Percentiles rank a stretch among this genome's conserved stretches.
Conservation (phyloP, 2,888 invertebrate species). For the Notodonta dromedarius region DNA sequence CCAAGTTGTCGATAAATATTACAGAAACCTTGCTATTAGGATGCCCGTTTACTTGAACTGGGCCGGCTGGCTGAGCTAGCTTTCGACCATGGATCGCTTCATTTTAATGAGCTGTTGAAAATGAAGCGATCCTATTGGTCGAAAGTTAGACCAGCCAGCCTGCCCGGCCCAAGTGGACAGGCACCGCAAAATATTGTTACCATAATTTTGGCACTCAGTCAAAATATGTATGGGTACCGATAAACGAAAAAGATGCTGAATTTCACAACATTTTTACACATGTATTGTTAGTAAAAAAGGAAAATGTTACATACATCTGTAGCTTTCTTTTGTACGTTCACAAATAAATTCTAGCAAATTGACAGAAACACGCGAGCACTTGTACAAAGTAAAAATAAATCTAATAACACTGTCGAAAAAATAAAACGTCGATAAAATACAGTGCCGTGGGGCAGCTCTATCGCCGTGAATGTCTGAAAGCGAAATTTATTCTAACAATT, state of each 20-base stretch:
- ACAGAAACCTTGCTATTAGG: background rate
- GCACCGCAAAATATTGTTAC: no score
- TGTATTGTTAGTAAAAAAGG: background rate
- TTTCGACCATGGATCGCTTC: no score
- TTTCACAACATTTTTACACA: background rate
- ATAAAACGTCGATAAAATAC: conserved; percentile 34
- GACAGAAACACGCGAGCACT: conserved; percentile 17
- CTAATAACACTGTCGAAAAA: conserved; percentile 16
- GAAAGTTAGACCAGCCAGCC: no score
- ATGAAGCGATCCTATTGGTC: no score
- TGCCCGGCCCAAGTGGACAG: no score
- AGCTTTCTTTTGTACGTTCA: background rate
- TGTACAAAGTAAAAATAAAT: conserved; percentile 15
- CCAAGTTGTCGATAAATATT: conserved; percentile 12
- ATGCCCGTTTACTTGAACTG: background rate
- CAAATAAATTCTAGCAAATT: conserved; percentile 13
- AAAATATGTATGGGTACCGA: background rate
- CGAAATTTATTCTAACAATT: conserved; percentile 78
- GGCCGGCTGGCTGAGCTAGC: no score
- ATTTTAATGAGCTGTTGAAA: no score
- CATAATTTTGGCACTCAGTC: background rate
- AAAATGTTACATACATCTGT: background rate
- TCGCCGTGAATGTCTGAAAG: conserved; percentile 58
- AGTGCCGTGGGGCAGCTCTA: conserved; percentile 47
- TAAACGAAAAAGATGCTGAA: no score